phyloP scores from a whole-genome alignment of 1,140 invertebrate genomes.

The Lordiphosa collinella region DNA sequence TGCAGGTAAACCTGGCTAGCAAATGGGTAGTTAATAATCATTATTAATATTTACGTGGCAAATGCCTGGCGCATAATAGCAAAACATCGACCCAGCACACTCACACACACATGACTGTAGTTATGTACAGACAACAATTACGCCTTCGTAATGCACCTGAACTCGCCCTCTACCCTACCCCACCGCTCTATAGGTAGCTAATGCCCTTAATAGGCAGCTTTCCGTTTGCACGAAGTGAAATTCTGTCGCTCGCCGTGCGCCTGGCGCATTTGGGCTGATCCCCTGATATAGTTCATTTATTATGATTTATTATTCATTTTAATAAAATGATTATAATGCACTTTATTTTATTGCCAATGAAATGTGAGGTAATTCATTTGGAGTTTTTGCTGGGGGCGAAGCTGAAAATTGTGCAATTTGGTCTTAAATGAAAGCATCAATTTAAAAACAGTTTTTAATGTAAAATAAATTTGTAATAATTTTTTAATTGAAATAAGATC shows the following conservation, averaged over 20 bases:
- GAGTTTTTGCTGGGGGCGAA: background rate
- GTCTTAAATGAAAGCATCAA: too few relatives aligned
- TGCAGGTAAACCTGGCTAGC: background rate
- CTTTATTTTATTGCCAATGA: conserved; percentile 9
- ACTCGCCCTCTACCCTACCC: background rate
- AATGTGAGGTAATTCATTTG: background rate
- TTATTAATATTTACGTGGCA: conserved; percentile 42
- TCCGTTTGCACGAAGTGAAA: too few relatives aligned
- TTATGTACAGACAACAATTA: conserved; percentile 11
- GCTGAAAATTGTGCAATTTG: background rate
- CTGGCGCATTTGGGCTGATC: background rate
- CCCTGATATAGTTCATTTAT: background rate
- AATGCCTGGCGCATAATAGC: conserved; percentile 25
- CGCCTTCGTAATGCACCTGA: conserved; percentile 11
- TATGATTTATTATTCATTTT: conserved; percentile 9
- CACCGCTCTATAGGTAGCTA: background rate
- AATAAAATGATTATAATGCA: conserved; percentile 13
- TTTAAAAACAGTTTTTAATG: too few relatives aligned
- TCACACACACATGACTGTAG: conserved; percentile 5
- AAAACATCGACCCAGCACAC: conserved; percentile 17
- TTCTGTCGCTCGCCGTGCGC: too few relatives aligned
- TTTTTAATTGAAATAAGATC: too few relatives aligned
- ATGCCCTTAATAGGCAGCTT: background rate
- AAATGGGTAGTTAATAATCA: conserved; percentile 33
- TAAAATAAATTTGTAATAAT: too few relatives aligned